Percentiles rank a stretch among this genome's conserved stretches.
phyloP scores from a whole-genome alignment of 2,113 vertebrate species.

The Psittacula cyanocephala region DNA sequence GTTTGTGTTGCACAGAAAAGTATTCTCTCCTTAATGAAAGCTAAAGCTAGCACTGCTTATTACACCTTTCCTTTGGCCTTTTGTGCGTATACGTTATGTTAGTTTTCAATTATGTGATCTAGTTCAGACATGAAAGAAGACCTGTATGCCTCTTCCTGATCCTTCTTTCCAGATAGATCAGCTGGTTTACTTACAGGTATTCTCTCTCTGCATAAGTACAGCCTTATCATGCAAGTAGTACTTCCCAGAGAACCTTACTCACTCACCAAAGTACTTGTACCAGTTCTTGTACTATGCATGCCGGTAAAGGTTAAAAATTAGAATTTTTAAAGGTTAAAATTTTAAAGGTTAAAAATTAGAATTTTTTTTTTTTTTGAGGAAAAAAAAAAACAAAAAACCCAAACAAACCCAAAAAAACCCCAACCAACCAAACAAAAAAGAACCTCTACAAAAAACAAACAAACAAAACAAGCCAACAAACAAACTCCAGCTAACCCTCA shows the following conservation, averaged over 20 bases:
- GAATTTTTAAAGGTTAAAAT: neutral
- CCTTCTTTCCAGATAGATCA: neutral
- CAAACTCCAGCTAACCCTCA: neutral
- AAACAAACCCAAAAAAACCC: neutral
- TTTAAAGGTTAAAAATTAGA: neutral
- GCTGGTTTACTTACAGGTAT: neutral
- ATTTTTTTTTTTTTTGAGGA: neutral
- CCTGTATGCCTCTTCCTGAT: neutral
- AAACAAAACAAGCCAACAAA: neutral
- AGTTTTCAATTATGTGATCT: neutral
- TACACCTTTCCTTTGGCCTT: neutral
- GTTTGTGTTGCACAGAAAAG: neutral
- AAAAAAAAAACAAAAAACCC: neutral
- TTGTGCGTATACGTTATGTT: accelerated
- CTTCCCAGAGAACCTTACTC: neutral
- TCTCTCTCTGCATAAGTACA: neutral
- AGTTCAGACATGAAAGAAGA: neutral
- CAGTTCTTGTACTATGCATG: neutral
- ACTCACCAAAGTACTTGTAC: neutral
- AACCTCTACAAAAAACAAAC: neutral
- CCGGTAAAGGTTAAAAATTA: neutral
- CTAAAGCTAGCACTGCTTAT: neutral
- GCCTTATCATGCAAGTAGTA: neutral
- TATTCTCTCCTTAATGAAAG: neutral
- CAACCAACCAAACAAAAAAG: neutral